Percentiles rank a stretch among this genome's conserved stretches.
phyloP scores from a whole-genome alignment of 2,797 vertebrate genomes.

The Melanotaenia trifasciata region DNA sequence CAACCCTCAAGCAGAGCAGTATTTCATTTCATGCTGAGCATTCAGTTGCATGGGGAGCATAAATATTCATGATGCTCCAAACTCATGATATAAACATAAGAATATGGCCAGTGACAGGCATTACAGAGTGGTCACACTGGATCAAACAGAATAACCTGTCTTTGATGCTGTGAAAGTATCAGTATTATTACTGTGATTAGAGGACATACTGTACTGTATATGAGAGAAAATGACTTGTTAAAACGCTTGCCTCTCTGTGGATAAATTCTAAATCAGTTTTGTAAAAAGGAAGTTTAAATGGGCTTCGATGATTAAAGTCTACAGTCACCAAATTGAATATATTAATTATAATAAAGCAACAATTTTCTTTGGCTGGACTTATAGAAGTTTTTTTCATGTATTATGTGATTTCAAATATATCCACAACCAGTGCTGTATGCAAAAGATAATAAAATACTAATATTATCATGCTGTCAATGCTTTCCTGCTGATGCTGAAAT shows the following conservation, averaged over 20 bases:
- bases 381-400: not conserved
- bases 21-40: slow-evolving; percentile 76
- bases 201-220: slow-evolving; percentile 33
- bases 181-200: slow-evolving; percentile 71
- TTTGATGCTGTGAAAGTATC: slow-evolving; percentile 73
- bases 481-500: not conserved
- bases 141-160: slow-evolving; percentile 78
- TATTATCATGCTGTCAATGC: not conserved
- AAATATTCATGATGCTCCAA: slow-evolving; percentile 79
- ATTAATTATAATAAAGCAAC: slow-evolving; percentile 8
- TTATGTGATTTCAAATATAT: not conserved
- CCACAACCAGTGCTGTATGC: not conserved
- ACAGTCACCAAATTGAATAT: slow-evolving; percentile 10
- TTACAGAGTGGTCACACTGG: slow-evolving; percentile 73
- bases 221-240: slow-evolving; percentile 55
- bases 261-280: slow-evolving; percentile 31
- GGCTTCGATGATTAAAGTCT: slow-evolving; percentile 19
- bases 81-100: slow-evolving; percentile 79
- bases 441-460: not conserved
- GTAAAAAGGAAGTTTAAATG: slow-evolving; percentile 29
- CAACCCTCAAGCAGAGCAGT: slow-evolving; percentile 71
- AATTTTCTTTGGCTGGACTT: not conserved
- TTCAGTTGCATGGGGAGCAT: slow-evolving; percentile 68
- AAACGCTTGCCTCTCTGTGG: slow-evolving; percentile 34
- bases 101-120: slow-evolving; percentile 77